Conservation (phyloP, 2,797 vertebrate species). For the Hirundo rustica region DNA sequence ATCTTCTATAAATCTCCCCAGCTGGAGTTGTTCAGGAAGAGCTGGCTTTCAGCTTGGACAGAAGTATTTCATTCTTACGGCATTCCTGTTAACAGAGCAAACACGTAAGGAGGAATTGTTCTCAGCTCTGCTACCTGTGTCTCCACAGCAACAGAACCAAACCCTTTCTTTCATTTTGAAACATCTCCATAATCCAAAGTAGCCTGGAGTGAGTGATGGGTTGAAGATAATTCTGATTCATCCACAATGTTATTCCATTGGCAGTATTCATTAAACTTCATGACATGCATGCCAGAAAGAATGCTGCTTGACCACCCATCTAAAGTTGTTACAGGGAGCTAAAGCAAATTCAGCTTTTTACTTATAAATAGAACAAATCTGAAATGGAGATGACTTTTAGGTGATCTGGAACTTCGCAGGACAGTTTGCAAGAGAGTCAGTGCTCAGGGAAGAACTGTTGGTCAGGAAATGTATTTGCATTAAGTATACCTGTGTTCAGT, state of each 20-base stretch:
- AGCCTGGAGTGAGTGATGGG: not conserved
- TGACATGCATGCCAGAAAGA: not conserved
- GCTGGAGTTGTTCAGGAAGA: conserved; percentile 70
- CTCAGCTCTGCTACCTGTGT: not conserved
- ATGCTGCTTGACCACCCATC: not conserved
- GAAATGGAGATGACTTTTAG: not conserved
- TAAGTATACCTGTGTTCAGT: not conserved
- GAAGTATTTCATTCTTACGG: conserved; percentile 92
- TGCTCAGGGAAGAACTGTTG: not conserved
- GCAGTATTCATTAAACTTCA: not conserved
- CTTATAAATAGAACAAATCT: not conserved
- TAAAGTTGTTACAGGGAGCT: not conserved
- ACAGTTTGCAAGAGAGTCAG: not conserved
- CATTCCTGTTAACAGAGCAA: conserved; percentile 83
- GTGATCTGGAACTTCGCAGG: not conserved
- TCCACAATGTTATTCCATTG: not conserved
- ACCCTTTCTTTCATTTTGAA: not conserved
- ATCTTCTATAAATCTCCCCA: not conserved
- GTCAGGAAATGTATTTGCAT: not conserved
- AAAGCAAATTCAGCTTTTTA: not conserved
- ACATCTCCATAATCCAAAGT: not conserved
- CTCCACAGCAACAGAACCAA: not conserved
- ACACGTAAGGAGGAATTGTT: not conserved
- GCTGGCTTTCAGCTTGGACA: conserved; percentile 88
- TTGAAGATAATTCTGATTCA: not conserved